Evolutionary conservation across 2,888 invertebrate genomes (phyloP), one percentile per base, ranked within the genome.

Genomic region (Cheilosia soror): DNA sequence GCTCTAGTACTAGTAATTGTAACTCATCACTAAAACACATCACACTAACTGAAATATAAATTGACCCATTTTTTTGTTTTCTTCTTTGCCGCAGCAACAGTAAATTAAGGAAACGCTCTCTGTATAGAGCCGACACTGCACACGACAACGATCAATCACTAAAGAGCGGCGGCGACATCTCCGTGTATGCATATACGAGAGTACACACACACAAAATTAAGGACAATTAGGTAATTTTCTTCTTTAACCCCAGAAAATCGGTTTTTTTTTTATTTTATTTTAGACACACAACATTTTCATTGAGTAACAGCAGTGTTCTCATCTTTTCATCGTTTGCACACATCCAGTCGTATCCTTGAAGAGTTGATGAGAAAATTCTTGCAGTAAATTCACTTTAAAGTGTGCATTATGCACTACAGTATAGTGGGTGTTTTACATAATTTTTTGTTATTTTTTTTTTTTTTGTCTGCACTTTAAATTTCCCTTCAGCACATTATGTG

Each of bases 221-320:
- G 84, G 84, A 76, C 75, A 79, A 75, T 84, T 75, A 80, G 80
- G 33, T 76, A 71, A 76, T 80, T 80, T 71, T 31, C 55, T 60
- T 40, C 20, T 49, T 63, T 15, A n/a, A 44, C 53, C 47, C 15
- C 20, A 7, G 31, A 25, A 31, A 53, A 49, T 15, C 44, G 55
- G 40, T 60, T 62, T 33, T 3, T 7, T 49, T 62, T 40, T 47
- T 75, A 33, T 57, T 69, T 55, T 75, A 42, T 57, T 69, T 60
- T 62, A 65, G 51, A 55, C 75, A 75, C 58, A 53, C 31, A 72
- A 78, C 66, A 58, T 58, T 58, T 53, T 27, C 25, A 60, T 29
- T 33, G 15, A 69, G 5, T 63, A 44, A 62, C 62, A 13, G 25
- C 6, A 11, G 42, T 13, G 40, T 11, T 29, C 11, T 29, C 47